Conservation (phyloP, 2,113 vertebrate genomes). For the Urocynchramus pylzowi region DNA sequence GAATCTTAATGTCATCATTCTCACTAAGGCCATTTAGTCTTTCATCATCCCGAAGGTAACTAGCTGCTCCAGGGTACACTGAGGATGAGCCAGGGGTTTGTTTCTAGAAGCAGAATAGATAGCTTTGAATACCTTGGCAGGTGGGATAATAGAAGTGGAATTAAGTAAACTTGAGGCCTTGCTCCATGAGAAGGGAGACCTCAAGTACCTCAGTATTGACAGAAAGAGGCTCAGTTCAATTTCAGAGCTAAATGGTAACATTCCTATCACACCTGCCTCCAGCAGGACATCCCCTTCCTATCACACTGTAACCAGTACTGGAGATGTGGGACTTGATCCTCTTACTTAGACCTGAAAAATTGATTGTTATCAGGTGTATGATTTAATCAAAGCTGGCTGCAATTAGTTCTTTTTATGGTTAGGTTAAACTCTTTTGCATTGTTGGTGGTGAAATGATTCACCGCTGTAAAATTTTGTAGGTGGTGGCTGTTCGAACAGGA, state of each 20-base stretch:
- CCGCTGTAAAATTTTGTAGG: slow-evolving; percentile 69
- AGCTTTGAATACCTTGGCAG: background rate
- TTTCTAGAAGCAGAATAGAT: background rate
- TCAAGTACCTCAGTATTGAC: background rate
- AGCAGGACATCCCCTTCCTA: background rate
- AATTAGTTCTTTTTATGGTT: slow-evolving; percentile 32
- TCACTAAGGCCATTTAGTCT: background rate
- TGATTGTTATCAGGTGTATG: background rate
- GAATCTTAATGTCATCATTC: background rate
- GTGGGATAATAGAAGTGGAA: background rate
- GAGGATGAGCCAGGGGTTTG: background rate
- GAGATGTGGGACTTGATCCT: background rate
- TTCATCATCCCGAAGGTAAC: background rate
- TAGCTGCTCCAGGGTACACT: background rate
- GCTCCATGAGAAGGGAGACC: background rate
- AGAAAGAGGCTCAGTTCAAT: background rate
- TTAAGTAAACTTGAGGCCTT: background rate
- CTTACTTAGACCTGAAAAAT: background rate
- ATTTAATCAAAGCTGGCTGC: background rate
- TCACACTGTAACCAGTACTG: background rate
- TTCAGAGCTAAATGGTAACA: background rate
- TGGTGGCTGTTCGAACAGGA: slow-evolving; percentile 76
- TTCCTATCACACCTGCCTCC: background rate
- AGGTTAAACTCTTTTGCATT: slow-evolving; percentile 30
- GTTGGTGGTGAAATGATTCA: slow-evolving; percentile 74